These are phyloP conservation scores for Heliconius ismenius DNA, from an alignment of 2,888 invertebrate genomes.

Conservation along the genomic window DNA sequence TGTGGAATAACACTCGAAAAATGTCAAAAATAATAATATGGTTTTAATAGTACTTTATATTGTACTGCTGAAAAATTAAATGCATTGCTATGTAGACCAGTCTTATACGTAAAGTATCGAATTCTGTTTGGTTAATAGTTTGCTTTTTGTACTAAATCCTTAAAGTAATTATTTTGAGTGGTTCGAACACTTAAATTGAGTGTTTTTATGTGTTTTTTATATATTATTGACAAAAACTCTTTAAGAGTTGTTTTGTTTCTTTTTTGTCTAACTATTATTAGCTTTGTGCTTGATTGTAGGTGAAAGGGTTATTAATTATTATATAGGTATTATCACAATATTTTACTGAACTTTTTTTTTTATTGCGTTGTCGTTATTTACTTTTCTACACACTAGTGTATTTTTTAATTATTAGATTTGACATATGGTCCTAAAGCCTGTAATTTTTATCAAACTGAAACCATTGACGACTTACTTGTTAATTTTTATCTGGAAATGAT, in stretches of 20 bases:
- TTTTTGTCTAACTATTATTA: slow-evolving; percentile 13
- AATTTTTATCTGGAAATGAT: slow-evolving; percentile 29
- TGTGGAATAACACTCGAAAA: too few species aligned
- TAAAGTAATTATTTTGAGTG: slow-evolving; percentile 10
- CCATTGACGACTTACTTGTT: slow-evolving; percentile 34
- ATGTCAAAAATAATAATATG: too few species aligned
- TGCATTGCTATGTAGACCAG: slow-evolving; percentile 5
- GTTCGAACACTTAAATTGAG: slow-evolving; percentile 37
- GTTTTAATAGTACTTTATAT: too few species aligned
- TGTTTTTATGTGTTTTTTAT: slow-evolving; percentile 2
- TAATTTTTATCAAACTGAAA: slow-evolving; percentile 26
- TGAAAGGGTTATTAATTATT: slow-evolving; percentile 7
- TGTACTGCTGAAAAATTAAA: neutral
- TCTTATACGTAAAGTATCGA: neutral
- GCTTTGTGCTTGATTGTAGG: slow-evolving; percentile 20
- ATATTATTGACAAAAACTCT: neutral
- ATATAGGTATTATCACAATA: slow-evolving; percentile 17
- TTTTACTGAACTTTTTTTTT: slow-evolving; percentile 2
- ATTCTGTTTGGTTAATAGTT: neutral
- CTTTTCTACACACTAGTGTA: slow-evolving; percentile 17
- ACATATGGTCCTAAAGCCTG: slow-evolving; percentile 1
- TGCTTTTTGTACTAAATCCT: neutral
- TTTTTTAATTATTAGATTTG: slow-evolving; percentile 7
- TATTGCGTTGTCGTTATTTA: neutral
- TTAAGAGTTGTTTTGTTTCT: neutral